These are phyloP conservation scores for Chymomyza caudatula DNA, from an alignment of 2,888 invertebrate genomes.

Conservation along the genomic window DNA sequence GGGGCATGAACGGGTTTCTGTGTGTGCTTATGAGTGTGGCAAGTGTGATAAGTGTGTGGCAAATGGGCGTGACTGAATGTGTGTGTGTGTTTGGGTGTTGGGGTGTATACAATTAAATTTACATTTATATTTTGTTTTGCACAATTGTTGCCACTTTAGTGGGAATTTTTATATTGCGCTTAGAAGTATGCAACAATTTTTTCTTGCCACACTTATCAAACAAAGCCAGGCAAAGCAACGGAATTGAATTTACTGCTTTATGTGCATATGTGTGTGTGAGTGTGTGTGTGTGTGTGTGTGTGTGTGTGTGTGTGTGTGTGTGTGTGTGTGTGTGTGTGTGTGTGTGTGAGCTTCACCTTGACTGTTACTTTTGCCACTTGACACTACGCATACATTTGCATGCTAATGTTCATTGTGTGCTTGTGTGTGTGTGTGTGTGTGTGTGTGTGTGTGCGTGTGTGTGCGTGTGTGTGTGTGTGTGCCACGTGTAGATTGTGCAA, in stretches of 20 bases:
- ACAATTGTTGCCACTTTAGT: background rate
- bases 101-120: slow-evolving; percentile 58
- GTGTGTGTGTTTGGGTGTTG: slow-evolving; percentile 23
- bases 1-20: slow-evolving; percentile 4
- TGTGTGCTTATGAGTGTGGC: slow-evolving; percentile 3
- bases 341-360: slow-evolving; percentile 40
- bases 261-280: too few relatives aligned
- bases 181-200: slow-evolving; percentile 62
- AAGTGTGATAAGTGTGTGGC: slow-evolving; percentile 11
- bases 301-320: slow-evolving; percentile 10
- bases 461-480: slow-evolving; percentile 9
- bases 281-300: slow-evolving; percentile 22
- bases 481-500: background rate
- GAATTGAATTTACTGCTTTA: slow-evolving; percentile 23
- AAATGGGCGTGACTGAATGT: slow-evolving; percentile 12
- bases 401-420: slow-evolving; percentile 46
- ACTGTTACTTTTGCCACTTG: slow-evolving; percentile 42
- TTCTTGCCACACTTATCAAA: slow-evolving; percentile 44
- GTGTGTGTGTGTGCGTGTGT: background rate
- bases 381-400: slow-evolving; percentile 61
- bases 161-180: slow-evolving; percentile 46
- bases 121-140: slow-evolving; percentile 28
- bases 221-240: slow-evolving; percentile 33
- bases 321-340: slow-evolving; percentile 8
- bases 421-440: background rate